A percentile compares a stretch with the other conserved stretches of the same genome.
These are phyloP conservation scores for Cantharis flavilabris DNA, from an alignment of 2,888 invertebrate species.

Conservation along the genomic window DNA sequence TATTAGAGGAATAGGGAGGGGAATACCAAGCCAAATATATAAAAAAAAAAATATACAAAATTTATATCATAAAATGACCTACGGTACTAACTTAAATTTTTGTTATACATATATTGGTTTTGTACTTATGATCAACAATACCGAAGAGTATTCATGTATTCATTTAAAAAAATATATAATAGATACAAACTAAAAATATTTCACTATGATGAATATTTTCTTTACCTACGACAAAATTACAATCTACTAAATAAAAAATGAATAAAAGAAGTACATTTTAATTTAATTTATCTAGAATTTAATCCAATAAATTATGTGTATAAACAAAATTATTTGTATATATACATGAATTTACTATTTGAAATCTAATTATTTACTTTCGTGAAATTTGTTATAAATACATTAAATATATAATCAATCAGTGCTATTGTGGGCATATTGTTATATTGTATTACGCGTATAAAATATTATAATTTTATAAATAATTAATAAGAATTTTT, in stretches of 20 bases:
- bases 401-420: background rate
- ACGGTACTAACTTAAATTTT: no score
- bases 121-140: no score
- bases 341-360: background rate
- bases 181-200: background rate
- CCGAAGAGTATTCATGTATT: no score
- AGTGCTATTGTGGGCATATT: background rate
- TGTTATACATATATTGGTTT: no score
- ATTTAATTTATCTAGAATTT: background rate
- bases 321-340: background rate
- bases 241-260: background rate
- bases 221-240: background rate
- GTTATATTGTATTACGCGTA: no score
- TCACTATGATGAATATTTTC: background rate
- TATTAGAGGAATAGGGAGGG: background rate
- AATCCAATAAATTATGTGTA: background rate
- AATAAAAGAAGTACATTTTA: background rate
- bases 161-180: no score
- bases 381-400: background rate
- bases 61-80: no score
- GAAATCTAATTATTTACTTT: background rate
- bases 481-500: no score
- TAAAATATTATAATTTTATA: no score
- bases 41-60: no score
- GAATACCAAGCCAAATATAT: no score